Evolutionary conservation across 2,113 vertebrate species (phyloP), one percentile per base, ranked within the genome.

Genomic region (Neotoma lepida): DNA sequence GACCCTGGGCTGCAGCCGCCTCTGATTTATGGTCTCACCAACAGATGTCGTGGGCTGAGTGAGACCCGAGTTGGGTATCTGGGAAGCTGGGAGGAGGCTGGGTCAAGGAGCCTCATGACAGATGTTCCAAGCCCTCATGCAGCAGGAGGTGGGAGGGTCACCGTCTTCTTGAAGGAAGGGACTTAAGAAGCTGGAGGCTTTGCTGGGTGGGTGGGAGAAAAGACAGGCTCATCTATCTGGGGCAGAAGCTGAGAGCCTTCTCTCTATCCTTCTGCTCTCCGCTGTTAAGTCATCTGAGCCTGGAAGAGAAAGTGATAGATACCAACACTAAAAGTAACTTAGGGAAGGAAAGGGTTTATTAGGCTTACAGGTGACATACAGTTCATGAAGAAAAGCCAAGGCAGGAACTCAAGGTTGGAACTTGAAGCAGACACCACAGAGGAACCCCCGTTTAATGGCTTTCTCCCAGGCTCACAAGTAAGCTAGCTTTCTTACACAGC

Each of bases 11-110:
- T 68, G 94, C 86, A 90, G 96, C 35, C 87, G 91, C 46, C 88
- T 89, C 82, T 97, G 98, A 98, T 98, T 96, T 98, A 94, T 44
- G 70, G 77, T 80, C 73, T 94, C 6, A 30, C 73, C 44, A 95
- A 86, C 90, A 91, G 92, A 94, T 66, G 81, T 78, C 30, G 89
- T 7, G 2, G 41, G 73, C 68, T 33, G 39, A 93, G 84, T 33
- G 39, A 93, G 84, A 44, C 26, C 18, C 0, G 12, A 22, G 84
- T 17, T 0, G 1, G 76, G 84, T 9, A 12, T 58, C 64, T 71
- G 82, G 51, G 54, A 33, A 82, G 81, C 51, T 3, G 22, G 66
- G 87, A 87, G 87, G 88, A 66, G 1, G n/a, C 39, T 8, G 9
- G 70, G 17, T 94, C 58, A 10, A 5, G 76, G 76, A 88, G 58